Conservation (phyloP, 2,113 vertebrate genomes). For the Neofelis nebulosa region DNA sequence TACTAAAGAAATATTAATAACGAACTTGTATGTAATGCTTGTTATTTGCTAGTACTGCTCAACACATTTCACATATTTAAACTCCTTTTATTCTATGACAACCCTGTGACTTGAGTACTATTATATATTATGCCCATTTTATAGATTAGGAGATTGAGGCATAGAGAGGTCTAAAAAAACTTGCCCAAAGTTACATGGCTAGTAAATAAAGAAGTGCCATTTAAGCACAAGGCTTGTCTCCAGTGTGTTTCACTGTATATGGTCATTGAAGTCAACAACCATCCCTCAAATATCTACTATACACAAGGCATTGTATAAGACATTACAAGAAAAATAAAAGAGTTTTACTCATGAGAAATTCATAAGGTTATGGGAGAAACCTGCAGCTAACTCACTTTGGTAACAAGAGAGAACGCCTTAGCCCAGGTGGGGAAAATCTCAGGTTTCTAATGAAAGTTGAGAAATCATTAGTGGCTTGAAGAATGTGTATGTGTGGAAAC, state of each 20-base stretch:
- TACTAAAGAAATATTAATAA: background rate
- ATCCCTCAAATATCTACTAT: background rate
- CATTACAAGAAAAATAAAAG: background rate
- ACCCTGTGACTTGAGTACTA: background rate
- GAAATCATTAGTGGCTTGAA: background rate
- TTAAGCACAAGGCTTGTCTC: background rate
- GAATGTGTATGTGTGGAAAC: background rate
- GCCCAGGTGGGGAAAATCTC: background rate
- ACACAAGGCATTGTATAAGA: background rate
- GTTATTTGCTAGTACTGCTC: background rate
- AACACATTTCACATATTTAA: background rate
- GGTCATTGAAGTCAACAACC: background rate
- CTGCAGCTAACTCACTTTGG: background rate
- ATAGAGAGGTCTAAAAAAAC: background rate
- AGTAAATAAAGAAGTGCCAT: background rate
- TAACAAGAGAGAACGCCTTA: background rate
- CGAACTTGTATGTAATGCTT: background rate
- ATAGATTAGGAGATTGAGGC: background rate
- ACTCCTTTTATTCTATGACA: background rate
- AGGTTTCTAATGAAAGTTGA: slow-evolving; percentile 27
- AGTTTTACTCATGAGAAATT: background rate
- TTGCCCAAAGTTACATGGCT: background rate
- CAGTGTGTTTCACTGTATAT: background rate
- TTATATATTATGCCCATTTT: background rate
- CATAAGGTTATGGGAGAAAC: background rate